A percentile compares a stretch with the other conserved stretches of the same genome.
phyloP scores from a whole-genome alignment of 2,888 invertebrate genomes.

The Baronia brevicornis region DNA sequence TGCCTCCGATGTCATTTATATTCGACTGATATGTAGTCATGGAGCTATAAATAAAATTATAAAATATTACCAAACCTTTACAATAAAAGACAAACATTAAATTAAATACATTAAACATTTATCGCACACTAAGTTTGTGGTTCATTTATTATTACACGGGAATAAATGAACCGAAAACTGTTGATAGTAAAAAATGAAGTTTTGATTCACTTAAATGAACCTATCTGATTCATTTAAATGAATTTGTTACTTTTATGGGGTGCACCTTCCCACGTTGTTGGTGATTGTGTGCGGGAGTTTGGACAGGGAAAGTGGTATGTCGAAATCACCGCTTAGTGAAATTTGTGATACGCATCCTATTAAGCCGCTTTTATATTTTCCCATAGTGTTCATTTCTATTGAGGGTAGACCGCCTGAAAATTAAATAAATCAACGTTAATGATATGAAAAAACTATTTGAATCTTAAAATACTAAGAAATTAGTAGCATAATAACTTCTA shows the following conservation, averaged over 20 bases:
- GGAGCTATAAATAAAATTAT: slow-evolving; percentile 34
- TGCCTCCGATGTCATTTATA: slow-evolving; percentile 53
- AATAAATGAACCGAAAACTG: slow-evolving; percentile 15
- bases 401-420: slow-evolving; percentile 86
- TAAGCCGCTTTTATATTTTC: slow-evolving; percentile 84
- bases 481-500: too few relatives aligned
- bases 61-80: slow-evolving; percentile 33
- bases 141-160: slow-evolving; percentile 13
- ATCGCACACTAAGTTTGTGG: slow-evolving; percentile 4
- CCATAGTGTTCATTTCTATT: slow-evolving; percentile 80
- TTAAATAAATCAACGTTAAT: background rate
- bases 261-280: slow-evolving; percentile 66
- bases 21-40: slow-evolving; percentile 63
- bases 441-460: background rate
- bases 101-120: slow-evolving; percentile 12
- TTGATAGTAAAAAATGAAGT: slow-evolving; percentile 16
- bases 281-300: slow-evolving; percentile 78
- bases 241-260: slow-evolving; percentile 47
- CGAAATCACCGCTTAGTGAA: slow-evolving; percentile 85
- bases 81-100: slow-evolving; percentile 22
- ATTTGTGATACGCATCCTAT: slow-evolving; percentile 90
- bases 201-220: slow-evolving; percentile 16
- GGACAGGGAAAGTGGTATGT: slow-evolving; percentile 81
- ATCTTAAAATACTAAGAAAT: background rate
- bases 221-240: slow-evolving; percentile 1